Percentiles rank a stretch among this genome's conserved stretches.
phyloP scores from a whole-genome alignment of 2,888 invertebrate species.

The Lasioglossum zephyrum region DNA sequence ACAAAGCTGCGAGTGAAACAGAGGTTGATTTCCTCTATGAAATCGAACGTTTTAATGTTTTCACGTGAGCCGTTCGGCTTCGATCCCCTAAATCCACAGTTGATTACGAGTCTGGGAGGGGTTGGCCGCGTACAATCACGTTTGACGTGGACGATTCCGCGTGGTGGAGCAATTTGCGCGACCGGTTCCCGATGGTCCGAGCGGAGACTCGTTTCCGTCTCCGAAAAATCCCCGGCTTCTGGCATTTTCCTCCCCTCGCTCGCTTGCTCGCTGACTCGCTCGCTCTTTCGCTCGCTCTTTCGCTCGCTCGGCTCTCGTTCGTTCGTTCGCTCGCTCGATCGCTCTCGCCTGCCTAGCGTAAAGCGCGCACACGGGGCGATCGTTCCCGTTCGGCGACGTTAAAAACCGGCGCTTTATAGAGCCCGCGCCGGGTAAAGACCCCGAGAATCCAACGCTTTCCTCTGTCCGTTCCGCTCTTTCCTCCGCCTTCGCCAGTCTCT shows the following conservation, averaged over 20 bases:
- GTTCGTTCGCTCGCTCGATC: background rate
- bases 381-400: conserved; percentile 29
- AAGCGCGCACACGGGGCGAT: conserved; percentile 9
- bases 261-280: background rate
- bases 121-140: conserved; percentile 14
- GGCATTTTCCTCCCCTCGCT: conserved; percentile 8
- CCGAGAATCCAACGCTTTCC: conserved; percentile 37
- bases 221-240: conserved; percentile 12
- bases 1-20: background rate
- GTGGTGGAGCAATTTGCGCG: conserved; percentile 16
- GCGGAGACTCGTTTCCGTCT: conserved; percentile 16
- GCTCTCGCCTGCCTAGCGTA: background rate
- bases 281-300: background rate
- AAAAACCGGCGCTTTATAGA: conserved; percentile 41
- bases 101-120: conserved; percentile 8
- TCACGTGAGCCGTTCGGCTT: background rate
- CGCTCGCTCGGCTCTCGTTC: background rate
- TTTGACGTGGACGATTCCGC: conserved; percentile 16
- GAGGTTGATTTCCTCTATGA: background rate
- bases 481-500: conserved; percentile 37
- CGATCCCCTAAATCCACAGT: conserved; percentile 13
- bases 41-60: conserved; percentile 11
- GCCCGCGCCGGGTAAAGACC: conserved; percentile 13
- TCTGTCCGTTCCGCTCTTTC: conserved; percentile 53
- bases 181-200: conserved; percentile 16